Evolutionary conservation across 2,797 vertebrate genomes (phyloP).

Genomic region (Triplophysa bombifrons): DNA sequence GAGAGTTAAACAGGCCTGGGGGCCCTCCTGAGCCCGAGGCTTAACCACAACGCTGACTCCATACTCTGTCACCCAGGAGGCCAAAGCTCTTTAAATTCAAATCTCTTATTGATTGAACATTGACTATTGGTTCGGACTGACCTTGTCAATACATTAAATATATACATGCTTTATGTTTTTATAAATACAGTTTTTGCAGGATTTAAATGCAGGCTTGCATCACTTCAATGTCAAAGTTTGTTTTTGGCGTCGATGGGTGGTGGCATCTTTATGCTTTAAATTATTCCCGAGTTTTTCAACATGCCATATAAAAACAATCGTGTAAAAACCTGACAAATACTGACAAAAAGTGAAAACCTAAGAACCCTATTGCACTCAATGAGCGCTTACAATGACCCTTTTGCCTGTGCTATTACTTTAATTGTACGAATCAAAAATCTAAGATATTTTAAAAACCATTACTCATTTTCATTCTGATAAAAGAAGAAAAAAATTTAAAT

Average conservation of each 20-base stretch:
- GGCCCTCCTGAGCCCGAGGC: constrained; percentile 70
- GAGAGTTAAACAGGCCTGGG: constrained; percentile 79
- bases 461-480: neutral
- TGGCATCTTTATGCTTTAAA: constrained; percentile 1
- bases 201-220: constrained; percentile 63
- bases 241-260: constrained; percentile 49
- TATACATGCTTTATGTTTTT: constrained; percentile 72
- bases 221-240: constrained; percentile 46
- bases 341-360: neutral
- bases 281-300: constrained; percentile 2
- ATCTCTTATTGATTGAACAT: constrained; percentile 81
- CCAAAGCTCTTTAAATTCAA: constrained; percentile 79
- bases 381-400: no score
- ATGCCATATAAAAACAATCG: neutral
- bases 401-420: neutral
- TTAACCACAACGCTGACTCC: constrained; percentile 71
- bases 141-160: constrained; percentile 74
- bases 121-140: constrained; percentile 78
- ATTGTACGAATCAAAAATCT: neutral
- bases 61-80: constrained; percentile 66
- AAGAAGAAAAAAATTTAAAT: neutral
- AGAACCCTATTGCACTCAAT: neutral
- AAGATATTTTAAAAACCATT: neutral
- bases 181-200: constrained; percentile 74
- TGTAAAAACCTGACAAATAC: neutral